Percentiles rank a stretch among this genome's conserved stretches.
phyloP scores from a whole-genome alignment of 2,113 vertebrate genomes.

The Hippoglossus stenolepis region DNA sequence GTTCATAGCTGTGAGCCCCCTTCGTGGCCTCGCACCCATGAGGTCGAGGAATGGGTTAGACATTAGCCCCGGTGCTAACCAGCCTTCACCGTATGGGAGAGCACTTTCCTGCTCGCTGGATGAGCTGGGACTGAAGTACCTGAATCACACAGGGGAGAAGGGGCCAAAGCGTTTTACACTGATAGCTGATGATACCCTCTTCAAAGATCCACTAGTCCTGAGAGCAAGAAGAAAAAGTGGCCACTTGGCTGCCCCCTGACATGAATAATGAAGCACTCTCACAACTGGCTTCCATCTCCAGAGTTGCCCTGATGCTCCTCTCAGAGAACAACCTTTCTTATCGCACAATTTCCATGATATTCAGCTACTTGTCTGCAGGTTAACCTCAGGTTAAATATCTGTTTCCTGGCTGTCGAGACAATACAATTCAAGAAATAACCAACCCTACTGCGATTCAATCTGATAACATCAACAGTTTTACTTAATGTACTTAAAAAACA shows the following conservation, averaged over 20 bases:
- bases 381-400: slow-evolving; percentile 3
- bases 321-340: slow-evolving; percentile 2
- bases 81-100: slow-evolving; percentile 74
- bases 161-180: slow-evolving; percentile 41
- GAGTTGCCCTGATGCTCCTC: slow-evolving; percentile 17
- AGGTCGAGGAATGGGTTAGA: slow-evolving; percentile 76
- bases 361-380: slow-evolving; percentile 5
- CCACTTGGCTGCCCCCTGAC: slow-evolving; percentile 39
- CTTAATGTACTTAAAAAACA: not conserved
- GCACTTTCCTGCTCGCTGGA: slow-evolving; percentile 72
- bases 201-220: slow-evolving; percentile 23
- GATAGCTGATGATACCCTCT: slow-evolving; percentile 55
- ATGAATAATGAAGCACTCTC: slow-evolving; percentile 31
- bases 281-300: slow-evolving; percentile 35
- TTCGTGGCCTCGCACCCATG: slow-evolving; percentile 65
- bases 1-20: slow-evolving; percentile 70
- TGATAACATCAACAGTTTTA: not conserved
- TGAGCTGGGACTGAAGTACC: slow-evolving; percentile 76
- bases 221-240: slow-evolving; percentile 56
- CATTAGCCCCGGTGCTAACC: slow-evolving; percentile 74
- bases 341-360: not conserved
- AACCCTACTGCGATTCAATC: not conserved
- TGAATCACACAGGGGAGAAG: slow-evolving; percentile 61
- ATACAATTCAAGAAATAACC: not conserved
- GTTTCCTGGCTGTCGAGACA: not conserved